Evolutionary conservation across 2,113 vertebrate species (phyloP).

Genomic region (Macquaria ambigua): DNA sequence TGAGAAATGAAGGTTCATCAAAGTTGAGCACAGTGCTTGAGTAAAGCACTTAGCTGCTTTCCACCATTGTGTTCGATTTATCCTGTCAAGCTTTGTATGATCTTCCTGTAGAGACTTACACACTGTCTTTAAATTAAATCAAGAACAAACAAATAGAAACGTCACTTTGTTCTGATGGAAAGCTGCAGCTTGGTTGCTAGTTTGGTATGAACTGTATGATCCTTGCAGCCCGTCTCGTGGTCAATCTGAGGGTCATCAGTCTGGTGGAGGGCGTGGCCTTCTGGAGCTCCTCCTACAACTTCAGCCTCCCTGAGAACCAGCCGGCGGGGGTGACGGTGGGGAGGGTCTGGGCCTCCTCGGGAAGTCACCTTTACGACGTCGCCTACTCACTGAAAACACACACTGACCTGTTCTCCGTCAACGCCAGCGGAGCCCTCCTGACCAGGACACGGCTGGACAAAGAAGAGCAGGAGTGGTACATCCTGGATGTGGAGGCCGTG

Average conservation of each 20-base stretch:
- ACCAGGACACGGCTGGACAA: constrained; percentile 73
- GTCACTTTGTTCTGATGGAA: no score
- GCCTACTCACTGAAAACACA: constrained; percentile 80
- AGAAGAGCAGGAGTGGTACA: constrained; percentile 81
- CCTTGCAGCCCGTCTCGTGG: constrained; percentile 72
- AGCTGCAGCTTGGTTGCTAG: no score
- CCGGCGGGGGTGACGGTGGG: constrained; percentile 71
- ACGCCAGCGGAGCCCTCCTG: constrained; percentile 72
- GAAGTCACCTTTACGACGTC: constrained; percentile 67
- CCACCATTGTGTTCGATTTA: no score
- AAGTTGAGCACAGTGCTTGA: no score
- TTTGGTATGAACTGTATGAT: neutral
- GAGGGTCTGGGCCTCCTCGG: constrained; percentile 73
- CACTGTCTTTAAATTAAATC: no score
- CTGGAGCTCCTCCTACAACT: constrained; percentile 81
- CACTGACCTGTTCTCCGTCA: constrained; percentile 78
- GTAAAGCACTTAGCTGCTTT: no score
- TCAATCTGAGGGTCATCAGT: constrained; percentile 73
- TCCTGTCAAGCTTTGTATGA: no score
- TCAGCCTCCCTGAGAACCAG: constrained; percentile 79
- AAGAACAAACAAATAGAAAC: no score
- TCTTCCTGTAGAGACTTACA: no score
- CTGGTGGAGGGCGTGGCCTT: constrained; percentile 76
- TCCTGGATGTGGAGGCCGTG: constrained; percentile 81
- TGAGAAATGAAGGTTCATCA: no score